Base-by-base conservation (phyloP, 2,797 vertebrate genomes). In the Ctenochaetus hawaiiensis region DNA sequence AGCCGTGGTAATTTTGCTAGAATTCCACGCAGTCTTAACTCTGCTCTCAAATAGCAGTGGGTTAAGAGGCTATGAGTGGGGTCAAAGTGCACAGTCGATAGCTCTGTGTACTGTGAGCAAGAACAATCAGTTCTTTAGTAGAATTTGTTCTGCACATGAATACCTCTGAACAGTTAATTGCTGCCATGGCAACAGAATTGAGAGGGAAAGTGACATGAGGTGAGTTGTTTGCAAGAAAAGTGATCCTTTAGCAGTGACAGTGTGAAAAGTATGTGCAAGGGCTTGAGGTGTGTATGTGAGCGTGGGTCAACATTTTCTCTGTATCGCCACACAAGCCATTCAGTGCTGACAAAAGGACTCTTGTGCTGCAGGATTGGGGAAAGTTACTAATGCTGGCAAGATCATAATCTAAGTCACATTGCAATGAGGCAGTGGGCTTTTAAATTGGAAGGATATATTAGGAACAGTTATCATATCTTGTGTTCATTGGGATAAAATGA, bases 381-480 rank as follows among this genome's bases (percentile, higher is more conserved):
- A 90, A 88, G 77, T 84, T 86, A 72, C 86, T 73, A 80, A 82
- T 77, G 77, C 83, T 87, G 87, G 75, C 70, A 75, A 78, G 81
- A 87, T 88, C 64, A 72, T 81, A 87, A 89, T 91, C 80, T 83
- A 83, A 90, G 84, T 88, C 84, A 75, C 80, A 77, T 30, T 87
- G 75, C 68, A 67, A 72, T 30, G 73, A 83, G 79, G 67, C 67
- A 51, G 68, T 59, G 54, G 54, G 67, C 63, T 85, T 80, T 65
- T 13, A 79, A 58, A 77, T 16, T 43, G 56, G 37, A 63, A 56
- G 60, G 66, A 53, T 77, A 52, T 66, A 67, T 71, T 54, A 72
- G 59, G 26, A 68, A 52, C 39, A 62, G 18, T 64, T 60, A 78
- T 77, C 22, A 22, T 58, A 54, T 75, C 48, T 75, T 63, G 18